Evolutionary conservation across 2,888 invertebrate species (phyloP).

Genomic region (Caenorhabditis sp.): DNA sequence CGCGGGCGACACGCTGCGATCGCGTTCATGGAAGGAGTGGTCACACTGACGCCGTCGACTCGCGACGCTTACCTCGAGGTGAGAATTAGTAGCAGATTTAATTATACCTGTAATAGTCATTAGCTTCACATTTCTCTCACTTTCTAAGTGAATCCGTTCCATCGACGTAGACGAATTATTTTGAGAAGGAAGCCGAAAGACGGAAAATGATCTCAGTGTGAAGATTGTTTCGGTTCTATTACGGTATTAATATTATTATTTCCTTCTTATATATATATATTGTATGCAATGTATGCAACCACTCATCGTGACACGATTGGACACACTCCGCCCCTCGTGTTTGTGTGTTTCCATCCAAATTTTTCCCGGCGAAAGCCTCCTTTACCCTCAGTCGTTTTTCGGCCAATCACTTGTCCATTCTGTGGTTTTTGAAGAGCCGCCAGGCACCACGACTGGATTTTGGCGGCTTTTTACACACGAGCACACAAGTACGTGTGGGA

Average conservation of each 20-base stretch:
- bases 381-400: conserved; percentile 25
- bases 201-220: too few relatives aligned
- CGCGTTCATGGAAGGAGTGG: conserved; percentile 91
- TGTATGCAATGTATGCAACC: conserved; percentile 16
- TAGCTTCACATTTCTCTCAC: neutral
- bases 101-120: neutral
- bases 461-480: too few relatives aligned
- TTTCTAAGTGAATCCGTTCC: too few relatives aligned
- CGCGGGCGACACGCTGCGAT: conserved; percentile 95
- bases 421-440: neutral
- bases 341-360: conserved; percentile 9
- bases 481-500: too few relatives aligned
- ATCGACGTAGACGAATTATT: too few relatives aligned
- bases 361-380: conserved; percentile 1
- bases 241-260: neutral
- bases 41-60: conserved; percentile 92
- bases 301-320: conserved; percentile 45
- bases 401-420: conserved; percentile 1
- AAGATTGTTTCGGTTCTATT: too few relatives aligned
- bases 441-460: too few relatives aligned
- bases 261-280: conserved; percentile 9
- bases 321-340: conserved; percentile 3
- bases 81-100: conserved; percentile 14
- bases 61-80: conserved; percentile 91
- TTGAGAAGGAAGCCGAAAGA: too few relatives aligned